phyloP scores from a whole-genome alignment of 2,797 vertebrate species.

The Poeciliopsis paucimaculata region DNA sequence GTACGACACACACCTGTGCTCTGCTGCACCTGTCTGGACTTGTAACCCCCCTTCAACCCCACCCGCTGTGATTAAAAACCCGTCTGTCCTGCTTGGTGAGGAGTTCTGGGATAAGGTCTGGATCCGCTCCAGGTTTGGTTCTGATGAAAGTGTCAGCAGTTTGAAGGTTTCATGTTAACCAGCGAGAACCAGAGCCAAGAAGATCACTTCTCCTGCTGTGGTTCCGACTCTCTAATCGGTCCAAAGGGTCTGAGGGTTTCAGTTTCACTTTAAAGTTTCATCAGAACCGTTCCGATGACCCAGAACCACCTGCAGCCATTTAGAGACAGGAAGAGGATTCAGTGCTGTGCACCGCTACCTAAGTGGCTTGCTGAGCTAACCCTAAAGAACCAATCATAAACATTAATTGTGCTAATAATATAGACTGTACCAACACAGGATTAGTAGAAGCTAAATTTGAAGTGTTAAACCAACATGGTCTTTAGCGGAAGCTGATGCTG shows the following conservation, averaged over 20 bases:
- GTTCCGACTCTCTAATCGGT: neutral
- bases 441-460: neutral
- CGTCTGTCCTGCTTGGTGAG: neutral
- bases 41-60: neutral
- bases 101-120: neutral
- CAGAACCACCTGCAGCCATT: neutral
- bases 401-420: neutral
- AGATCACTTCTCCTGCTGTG: neutral
- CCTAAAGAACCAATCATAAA: neutral
- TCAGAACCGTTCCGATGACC: neutral
- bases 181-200: neutral
- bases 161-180: neutral
- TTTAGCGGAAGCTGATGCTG: neutral
- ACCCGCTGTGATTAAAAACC: neutral
- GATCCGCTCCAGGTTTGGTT: neutral
- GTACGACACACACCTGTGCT: conserved; percentile 59
- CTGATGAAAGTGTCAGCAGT: neutral
- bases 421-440: neutral
- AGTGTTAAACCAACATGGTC: neutral
- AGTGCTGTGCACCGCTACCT: too few relatives aligned
- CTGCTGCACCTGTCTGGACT: neutral
- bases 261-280: neutral
- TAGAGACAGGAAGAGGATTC: neutral
- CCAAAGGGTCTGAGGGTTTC: neutral
- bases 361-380: neutral